Conservation (phyloP, 2,113 vertebrate species). For the Meriones unguiculatus region DNA sequence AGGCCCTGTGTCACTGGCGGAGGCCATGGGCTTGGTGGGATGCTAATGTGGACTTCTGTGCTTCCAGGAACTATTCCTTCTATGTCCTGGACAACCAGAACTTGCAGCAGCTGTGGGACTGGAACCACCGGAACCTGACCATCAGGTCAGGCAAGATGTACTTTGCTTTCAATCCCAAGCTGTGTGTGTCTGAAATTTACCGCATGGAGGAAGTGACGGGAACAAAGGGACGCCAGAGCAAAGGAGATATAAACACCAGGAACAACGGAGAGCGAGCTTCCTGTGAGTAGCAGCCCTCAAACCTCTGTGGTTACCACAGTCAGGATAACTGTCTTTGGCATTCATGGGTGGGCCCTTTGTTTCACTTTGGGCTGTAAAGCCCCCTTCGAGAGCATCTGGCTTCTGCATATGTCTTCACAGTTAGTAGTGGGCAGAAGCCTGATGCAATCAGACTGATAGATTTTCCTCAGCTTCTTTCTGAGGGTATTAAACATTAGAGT, state of each 20-base stretch:
- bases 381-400: background rate
- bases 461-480: background rate
- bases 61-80: constrained; percentile 94
- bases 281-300: constrained; percentile 90
- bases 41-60: background rate
- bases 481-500: background rate
- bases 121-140: constrained; percentile 97
- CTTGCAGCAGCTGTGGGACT: constrained; percentile 97
- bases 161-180: constrained; percentile 96
- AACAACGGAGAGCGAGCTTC: constrained; percentile 97
- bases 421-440: background rate
- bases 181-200: constrained; percentile 97
- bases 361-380: accelerated
- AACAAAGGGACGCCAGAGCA: constrained; percentile 90
- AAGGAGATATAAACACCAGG: constrained; percentile 93
- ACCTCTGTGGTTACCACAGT: accelerated
- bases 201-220: constrained; percentile 95
- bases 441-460: too few species aligned
- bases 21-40: accelerated
- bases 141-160: constrained; percentile 95
- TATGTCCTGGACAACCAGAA: constrained; percentile 97
- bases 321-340: background rate
- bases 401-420: accelerated
- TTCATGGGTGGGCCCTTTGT: accelerated
- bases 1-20: accelerated